These are phyloP conservation scores for Thrips palmi DNA, from an alignment of 1,140 invertebrate species.

Conservation along the genomic window DNA sequence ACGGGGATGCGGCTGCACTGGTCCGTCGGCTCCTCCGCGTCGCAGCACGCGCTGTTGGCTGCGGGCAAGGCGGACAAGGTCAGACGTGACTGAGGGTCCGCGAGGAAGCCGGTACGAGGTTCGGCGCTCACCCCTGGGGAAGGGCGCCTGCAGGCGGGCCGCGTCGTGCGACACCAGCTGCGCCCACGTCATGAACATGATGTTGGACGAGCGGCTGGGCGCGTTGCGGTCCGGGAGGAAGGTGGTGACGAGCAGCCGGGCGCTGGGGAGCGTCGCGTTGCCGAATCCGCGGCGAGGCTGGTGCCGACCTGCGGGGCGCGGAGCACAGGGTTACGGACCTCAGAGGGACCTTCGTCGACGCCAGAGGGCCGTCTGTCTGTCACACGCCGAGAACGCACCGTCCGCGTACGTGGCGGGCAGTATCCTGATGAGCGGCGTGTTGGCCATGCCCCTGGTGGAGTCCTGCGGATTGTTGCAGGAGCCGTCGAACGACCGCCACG, in stretches of 20 bases:
- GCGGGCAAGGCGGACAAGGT: too few species aligned
- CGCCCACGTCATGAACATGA: constrained; percentile 33
- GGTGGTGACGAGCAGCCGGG: constrained; percentile 26
- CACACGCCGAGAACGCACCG: too few species aligned
- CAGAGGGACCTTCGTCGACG: constrained; percentile 18
- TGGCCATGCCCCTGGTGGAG: constrained; percentile 31
- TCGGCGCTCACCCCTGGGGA: constrained; percentile 21
- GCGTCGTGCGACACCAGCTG: constrained; percentile 37
- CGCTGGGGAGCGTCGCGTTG: constrained; percentile 26
- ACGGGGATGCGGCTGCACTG: constrained; percentile 57
- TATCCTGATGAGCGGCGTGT: constrained; percentile 37
- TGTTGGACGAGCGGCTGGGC: constrained; percentile 21
- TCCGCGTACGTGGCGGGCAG: constrained; percentile 44
- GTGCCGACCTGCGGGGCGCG: constrained; percentile 27
- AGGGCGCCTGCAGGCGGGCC: constrained; percentile 17
- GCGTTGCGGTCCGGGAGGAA: constrained; percentile 25
- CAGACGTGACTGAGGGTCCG: too few species aligned
- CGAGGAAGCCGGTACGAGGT: too few species aligned
- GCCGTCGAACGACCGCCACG: constrained; percentile 39
- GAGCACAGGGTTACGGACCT: too few species aligned
- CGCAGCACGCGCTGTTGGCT: too few species aligned
- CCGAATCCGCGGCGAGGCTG: constrained; percentile 26
- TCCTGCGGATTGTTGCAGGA: constrained; percentile 50
- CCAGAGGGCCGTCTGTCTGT: constrained; percentile 27
- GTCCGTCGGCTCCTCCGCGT: constrained; percentile 1